Evolutionary conservation across 1,140 invertebrate genomes (phyloP), one percentile per base, ranked within the genome.

Genomic region (Gryon sp.): DNA sequence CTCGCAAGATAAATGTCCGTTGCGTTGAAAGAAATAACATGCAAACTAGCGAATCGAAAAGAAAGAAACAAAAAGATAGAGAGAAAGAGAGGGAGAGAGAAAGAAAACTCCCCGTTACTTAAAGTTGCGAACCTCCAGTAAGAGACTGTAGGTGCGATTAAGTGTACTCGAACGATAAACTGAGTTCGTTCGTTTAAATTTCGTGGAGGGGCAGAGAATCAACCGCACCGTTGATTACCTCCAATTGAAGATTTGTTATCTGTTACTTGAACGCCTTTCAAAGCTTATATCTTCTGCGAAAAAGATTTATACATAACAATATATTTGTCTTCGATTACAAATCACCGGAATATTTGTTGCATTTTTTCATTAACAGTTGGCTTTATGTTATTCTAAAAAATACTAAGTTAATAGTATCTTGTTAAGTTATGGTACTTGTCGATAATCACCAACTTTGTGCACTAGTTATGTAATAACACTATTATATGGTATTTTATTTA

Each of bases 211-310:
- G 36, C 16, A 52, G 46, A 16, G 46, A 19, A 28, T 12, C 11
- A 36, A 16, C n/a, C n/a, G n/a, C n/a, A n/a, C n/a, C n/a, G 28
- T 28, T 26, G 57, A 62, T 62, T 38, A 62, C 43, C 34, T 41
- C 59, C 46, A 63, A 18, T 24, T 32, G 8, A 50, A 50, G 32
- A 19, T 30, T 30, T 9, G 4, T 63, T 63, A 63, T 63, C 59
- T 41, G 4, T 1, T 19, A n/a, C 36, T 26, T 7, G 34, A 52
- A 48, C 34, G 43, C 22, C n/a, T 63, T 63, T 45, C 30, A 50
- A 53, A 43, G 38, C 60, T 45, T 53, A n/a, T n/a, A n/a, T 65
- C 60, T 65, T 65, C 59, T 50, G 59, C 34, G 59, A 63, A 63
- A 52, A n/a, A n/a, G n/a, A n/a, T n/a, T 28, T 34, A 63, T 63